phyloP scores from a whole-genome alignment of 2,888 invertebrate genomes.

The Agapetus fuscipes region DNA sequence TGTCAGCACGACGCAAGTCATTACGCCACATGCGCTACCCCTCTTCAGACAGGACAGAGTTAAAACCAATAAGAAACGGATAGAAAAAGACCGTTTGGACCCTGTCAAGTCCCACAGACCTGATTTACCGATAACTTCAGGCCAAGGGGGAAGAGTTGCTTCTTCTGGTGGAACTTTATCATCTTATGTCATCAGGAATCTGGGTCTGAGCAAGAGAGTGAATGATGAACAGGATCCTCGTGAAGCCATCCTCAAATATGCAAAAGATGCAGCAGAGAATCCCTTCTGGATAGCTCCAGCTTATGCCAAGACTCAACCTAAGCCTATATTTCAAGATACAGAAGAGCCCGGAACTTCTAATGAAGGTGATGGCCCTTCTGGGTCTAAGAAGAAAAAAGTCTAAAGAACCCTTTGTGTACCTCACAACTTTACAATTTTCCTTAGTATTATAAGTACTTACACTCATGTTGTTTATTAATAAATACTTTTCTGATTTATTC shows the following conservation, averaged over 20 bases:
- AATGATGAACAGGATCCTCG: constrained; percentile 91
- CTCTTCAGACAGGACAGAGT: constrained; percentile 89
- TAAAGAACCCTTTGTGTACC: too few relatives aligned
- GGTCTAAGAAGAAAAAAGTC: constrained; percentile 43
- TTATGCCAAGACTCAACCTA: constrained; percentile 82
- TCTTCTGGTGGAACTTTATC: constrained; percentile 93
- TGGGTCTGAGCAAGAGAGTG: constrained; percentile 85
- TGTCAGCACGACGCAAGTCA: constrained; percentile 83
- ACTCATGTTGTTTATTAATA: too few relatives aligned
- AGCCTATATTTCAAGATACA: constrained; percentile 62
- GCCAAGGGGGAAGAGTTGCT: constrained; percentile 87
- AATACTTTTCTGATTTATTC: too few relatives aligned
- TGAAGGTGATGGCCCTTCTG: constrained; percentile 41
- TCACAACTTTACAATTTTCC: too few relatives aligned
- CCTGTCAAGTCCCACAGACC: constrained; percentile 75
- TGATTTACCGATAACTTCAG: constrained; percentile 80
- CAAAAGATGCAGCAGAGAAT: constrained; percentile 91
- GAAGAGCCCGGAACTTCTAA: constrained; percentile 28
- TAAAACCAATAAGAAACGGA: constrained; percentile 77
- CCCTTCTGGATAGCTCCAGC: constrained; percentile 96
- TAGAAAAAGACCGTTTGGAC: constrained; percentile 85
- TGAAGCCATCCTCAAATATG: constrained; percentile 89
- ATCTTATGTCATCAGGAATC: constrained; percentile 90
- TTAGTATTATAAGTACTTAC: too few relatives aligned
- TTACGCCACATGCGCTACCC: constrained; percentile 93